phyloP scores from a whole-genome alignment of 2,113 vertebrate species.

The Phaetusa simplex region DNA sequence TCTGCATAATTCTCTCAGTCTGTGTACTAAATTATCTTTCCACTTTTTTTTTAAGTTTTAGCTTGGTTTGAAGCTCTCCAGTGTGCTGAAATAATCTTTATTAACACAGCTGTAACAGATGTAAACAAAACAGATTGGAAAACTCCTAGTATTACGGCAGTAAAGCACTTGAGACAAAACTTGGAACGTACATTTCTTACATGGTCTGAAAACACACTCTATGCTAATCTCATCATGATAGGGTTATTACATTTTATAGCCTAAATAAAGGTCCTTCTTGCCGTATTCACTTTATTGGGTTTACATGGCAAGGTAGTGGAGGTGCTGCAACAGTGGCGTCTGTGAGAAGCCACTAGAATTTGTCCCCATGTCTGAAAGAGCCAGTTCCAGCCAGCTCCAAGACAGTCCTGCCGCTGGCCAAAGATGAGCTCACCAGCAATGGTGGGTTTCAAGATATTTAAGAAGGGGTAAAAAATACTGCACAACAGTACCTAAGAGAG shows the following conservation, averaged over 20 bases:
- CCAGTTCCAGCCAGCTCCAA: not conserved
- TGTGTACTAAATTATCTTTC: not conserved
- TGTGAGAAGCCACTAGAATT: not conserved
- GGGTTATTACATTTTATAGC: not conserved
- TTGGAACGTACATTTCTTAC: not conserved
- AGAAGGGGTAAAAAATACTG: not conserved
- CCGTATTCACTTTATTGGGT: not conserved
- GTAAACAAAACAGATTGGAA: not conserved
- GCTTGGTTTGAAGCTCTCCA: not conserved
- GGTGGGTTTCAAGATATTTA: not conserved
- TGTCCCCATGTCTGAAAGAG: not conserved
- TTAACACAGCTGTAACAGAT: not conserved
- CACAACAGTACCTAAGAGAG: not conserved
- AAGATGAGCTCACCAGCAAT: not conserved
- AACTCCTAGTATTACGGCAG: not conserved
- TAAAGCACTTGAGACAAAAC: not conserved
- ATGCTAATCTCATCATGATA: not conserved
- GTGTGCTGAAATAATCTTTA: not conserved
- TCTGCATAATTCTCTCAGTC: not conserved
- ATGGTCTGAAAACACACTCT: not conserved
- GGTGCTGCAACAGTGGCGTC: not conserved
- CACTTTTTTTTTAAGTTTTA: not conserved
- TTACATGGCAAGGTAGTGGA: not conserved
- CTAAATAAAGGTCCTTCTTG: not conserved
- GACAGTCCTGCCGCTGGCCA: fast-evolving